Conservation (phyloP, 2,113 vertebrate genomes). For the Myotis brandtii region DNA sequence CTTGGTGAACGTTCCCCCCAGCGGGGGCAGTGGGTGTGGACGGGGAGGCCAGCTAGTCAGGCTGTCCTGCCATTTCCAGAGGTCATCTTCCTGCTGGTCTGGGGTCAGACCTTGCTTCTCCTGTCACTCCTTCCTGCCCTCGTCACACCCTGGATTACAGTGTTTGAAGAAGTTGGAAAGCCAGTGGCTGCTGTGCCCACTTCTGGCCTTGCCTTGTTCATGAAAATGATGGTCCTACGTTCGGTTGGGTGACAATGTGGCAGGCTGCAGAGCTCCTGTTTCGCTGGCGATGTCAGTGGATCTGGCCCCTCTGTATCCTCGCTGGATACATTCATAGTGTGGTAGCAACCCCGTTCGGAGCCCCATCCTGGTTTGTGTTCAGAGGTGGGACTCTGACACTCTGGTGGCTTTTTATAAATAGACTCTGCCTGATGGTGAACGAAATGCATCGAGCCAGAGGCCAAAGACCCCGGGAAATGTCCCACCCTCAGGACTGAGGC, state of each 20-base stretch:
- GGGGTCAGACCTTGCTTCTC: background rate
- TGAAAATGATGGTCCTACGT: background rate
- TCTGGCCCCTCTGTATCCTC: background rate
- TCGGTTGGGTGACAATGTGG: background rate
- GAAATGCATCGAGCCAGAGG: background rate
- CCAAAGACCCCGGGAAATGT: too few species aligned
- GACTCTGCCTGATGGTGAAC: background rate
- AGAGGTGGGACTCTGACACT: background rate
- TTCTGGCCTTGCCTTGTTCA: background rate
- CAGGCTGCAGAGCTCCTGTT: background rate
- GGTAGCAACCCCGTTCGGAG: background rate
- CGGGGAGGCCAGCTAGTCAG: background rate
- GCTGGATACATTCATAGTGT: accelerated
- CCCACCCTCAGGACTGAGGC: background rate
- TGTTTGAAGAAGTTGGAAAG: background rate
- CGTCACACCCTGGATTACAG: background rate
- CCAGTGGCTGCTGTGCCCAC: background rate
- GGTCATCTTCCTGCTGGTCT: too few species aligned
- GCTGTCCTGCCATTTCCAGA: background rate
- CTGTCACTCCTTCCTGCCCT: background rate
- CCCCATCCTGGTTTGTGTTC: too few species aligned
- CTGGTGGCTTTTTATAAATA: background rate
- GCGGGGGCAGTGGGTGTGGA: background rate
- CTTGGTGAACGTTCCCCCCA: background rate
- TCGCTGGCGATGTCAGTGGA: background rate